Evolutionary conservation across 2,888 invertebrate species (phyloP).

Genomic region (Tridacna gigas): DNA sequence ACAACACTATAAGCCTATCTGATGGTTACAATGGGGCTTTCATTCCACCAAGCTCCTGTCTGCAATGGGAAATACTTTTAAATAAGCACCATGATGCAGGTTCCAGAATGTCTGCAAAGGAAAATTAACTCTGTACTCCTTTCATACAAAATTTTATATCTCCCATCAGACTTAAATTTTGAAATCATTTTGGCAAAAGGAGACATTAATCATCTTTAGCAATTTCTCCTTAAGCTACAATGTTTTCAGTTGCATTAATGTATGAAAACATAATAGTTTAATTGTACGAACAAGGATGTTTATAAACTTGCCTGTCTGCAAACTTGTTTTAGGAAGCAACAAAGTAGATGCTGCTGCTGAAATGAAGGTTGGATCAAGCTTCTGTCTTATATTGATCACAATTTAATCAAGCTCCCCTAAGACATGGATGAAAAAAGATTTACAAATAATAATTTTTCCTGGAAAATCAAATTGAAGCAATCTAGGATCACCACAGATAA

Average conservation of each 20-base stretch:
- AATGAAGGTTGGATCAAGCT: constrained; percentile 19
- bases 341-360: constrained; percentile 1
- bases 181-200: too few relatives aligned
- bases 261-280: not conserved
- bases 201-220: not conserved
- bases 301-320: not conserved
- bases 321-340: not conserved
- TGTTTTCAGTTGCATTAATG: not conserved
- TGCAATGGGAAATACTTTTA: too few relatives aligned
- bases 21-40: too few relatives aligned
- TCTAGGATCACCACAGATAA: constrained; percentile 10
- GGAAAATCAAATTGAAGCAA: constrained; percentile 27
- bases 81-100: constrained; percentile 11
- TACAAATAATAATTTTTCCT: constrained; percentile 24
- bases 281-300: not conserved
- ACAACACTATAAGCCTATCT: too few relatives aligned
- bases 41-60: too few relatives aligned
- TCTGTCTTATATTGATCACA: constrained; percentile 30
- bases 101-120: constrained; percentile 18
- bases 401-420: constrained; percentile 25
- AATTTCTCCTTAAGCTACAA: not conserved
- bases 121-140: constrained; percentile 10
- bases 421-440: constrained; percentile 33
- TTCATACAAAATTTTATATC: too few relatives aligned
- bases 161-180: too few relatives aligned